Percentiles rank a stretch among this genome's conserved stretches.
phyloP scores from a whole-genome alignment of 2,888 invertebrate species.

The Gymnosoma rotundatum region DNA sequence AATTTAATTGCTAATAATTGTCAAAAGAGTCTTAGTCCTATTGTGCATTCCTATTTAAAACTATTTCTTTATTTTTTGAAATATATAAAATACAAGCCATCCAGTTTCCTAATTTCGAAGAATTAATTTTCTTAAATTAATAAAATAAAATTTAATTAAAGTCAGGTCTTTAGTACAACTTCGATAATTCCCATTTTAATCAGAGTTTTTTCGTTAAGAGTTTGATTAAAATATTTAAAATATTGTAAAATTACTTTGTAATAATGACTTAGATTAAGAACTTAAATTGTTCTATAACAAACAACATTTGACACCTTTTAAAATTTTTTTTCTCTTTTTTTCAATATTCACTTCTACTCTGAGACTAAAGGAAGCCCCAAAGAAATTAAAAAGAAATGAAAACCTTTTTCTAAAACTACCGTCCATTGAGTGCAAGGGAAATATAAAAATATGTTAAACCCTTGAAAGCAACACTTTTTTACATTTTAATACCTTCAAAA shows the following conservation, averaged over 20 bases:
- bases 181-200: not conserved
- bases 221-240: not conserved
- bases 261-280: conserved; percentile 1
- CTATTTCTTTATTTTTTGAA: too few relatives aligned
- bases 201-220: too few relatives aligned
- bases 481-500: not conserved
- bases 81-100: too few relatives aligned
- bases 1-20: too few relatives aligned
- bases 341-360: not conserved
- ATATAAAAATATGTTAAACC: not conserved
- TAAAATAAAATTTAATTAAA: too few relatives aligned
- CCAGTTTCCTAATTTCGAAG: too few relatives aligned
- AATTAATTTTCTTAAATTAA: too few relatives aligned
- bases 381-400: conserved; percentile 4
- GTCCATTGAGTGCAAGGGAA: too few relatives aligned
- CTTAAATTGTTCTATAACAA: conserved; percentile 27
- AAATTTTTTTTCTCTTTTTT: not conserved
- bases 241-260: not conserved
- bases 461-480: conserved; percentile 3
- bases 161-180: not conserved
- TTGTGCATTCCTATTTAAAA: too few relatives aligned
- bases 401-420: too few relatives aligned
- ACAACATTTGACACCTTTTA: conserved; percentile 65
- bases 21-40: too few relatives aligned
- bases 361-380: not conserved